Evolutionary conservation across 2,888 invertebrate genomes (phyloP), one percentile per base, ranked within the genome.

Genomic region (Loripinus fragilis): DNA sequence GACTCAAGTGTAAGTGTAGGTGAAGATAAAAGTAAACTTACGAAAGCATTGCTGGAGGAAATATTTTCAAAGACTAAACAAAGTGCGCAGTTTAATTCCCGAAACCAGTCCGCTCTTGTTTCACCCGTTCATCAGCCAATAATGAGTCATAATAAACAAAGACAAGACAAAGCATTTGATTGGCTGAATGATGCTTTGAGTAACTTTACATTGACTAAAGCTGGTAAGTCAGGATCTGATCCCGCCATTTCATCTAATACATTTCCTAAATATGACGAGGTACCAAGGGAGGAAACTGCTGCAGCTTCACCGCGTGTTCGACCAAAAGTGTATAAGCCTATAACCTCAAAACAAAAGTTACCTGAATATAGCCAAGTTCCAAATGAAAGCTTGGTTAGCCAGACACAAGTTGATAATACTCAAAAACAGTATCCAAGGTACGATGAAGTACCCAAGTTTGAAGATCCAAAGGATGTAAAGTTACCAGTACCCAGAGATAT

Each of bases 131-230:
- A 52, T 48, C 50, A 35, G 28, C 50, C 70, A 70, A 15, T 17
- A 7, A n/a, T 45, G 0, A 42, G 45, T 41, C 67, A 67, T 2
- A 67, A 67, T 45, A 67, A 45, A 67, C 67, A 67, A n/a, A 67
- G 45, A 67, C 42, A 41, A 20, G 92, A 93, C 45, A 92, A 93
- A 82, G 94, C 94, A 28, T 94, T 94, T 89, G 93, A 93, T 78
- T 94, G 94, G 94, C 77, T 94, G 8, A 92, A 92, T 82, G 92
- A 92, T 80, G 93, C 94, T 2, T 78, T 94, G 48, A 89, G 85
- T 81, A 82, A 81, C 50, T 86, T 90, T 74, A 78, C 88, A 45
- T 33, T 88, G 42, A 80, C 72, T 52, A 78, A 89, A 81, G 71
- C 89, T 78, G 70, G 78, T 23, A 80, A 79, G 70, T 42, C 84